Conservation (phyloP, 2,113 vertebrate species). For the Albula goreensis region DNA sequence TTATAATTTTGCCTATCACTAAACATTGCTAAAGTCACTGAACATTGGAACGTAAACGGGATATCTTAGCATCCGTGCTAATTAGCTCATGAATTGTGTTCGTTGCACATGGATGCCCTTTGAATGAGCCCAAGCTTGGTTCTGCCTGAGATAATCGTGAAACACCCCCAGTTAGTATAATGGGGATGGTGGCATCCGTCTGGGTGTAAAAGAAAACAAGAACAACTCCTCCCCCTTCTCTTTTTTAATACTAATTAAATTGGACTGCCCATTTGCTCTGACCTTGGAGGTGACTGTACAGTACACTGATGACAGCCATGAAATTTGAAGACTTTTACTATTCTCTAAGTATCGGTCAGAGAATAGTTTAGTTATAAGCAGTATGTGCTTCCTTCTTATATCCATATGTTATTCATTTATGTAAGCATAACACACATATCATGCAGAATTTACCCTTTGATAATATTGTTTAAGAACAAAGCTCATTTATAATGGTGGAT, state of each 20-base stretch:
- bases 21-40: not conserved
- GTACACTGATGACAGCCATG: not conserved
- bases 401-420: too few relatives aligned
- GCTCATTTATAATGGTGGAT: too few relatives aligned
- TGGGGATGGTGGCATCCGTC: not conserved
- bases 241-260: constrained; percentile 3
- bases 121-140: constrained; percentile 16
- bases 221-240: not conserved
- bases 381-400: too few relatives aligned
- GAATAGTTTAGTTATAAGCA: too few relatives aligned
- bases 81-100: constrained; percentile 20
- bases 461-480: too few relatives aligned
- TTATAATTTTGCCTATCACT: not conserved
- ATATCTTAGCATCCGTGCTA: constrained; percentile 2
- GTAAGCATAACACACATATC: too few relatives aligned
- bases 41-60: not conserved
- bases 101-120: constrained; percentile 10
- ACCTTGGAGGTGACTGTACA: not conserved
- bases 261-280: not conserved
- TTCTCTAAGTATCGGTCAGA: too few relatives aligned
- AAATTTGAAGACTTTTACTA: too few relatives aligned
- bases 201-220: not conserved
- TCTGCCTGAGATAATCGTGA: not conserved
- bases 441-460: too few relatives aligned
- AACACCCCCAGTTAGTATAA: not conserved